Conservation (phyloP, 2,797 vertebrate genomes). For the Allobates femoralis region DNA sequence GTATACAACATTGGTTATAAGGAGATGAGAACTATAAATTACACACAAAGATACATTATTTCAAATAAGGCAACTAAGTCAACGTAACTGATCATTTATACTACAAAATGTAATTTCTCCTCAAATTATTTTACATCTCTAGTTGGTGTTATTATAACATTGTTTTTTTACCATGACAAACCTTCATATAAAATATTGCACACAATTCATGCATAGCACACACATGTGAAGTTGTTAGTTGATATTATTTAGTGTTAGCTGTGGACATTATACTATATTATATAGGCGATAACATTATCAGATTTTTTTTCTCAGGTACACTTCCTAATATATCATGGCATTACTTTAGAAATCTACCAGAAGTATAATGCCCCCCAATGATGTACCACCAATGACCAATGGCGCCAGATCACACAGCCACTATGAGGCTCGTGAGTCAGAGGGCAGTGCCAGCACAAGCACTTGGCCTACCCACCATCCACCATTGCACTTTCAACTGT, state of each 20-base stretch:
- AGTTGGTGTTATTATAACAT: not conserved
- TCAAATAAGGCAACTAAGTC: too few species aligned
- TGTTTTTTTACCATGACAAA: not conserved
- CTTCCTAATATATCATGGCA: too few species aligned
- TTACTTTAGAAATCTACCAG: too few species aligned
- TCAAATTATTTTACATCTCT: not conserved
- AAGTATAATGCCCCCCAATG: too few species aligned
- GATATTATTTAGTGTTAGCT: not conserved
- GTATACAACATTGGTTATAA: not conserved
- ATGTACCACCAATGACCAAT: too few species aligned
- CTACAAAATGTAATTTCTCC: not conserved
- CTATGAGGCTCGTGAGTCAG: too few species aligned
- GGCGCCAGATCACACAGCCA: too few species aligned
- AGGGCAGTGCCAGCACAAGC: too few species aligned
- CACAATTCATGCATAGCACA: not conserved
- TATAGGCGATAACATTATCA: not conserved
- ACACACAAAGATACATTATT: not conserved
- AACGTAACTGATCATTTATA: too few species aligned
- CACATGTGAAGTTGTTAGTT: not conserved
- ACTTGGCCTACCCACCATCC: too few species aligned
- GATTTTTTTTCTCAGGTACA: not conserved
- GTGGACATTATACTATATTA: not conserved
- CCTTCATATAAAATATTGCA: not conserved
- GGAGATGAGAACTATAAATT: constrained; percentile 13
- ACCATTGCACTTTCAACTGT: too few species aligned